Evolutionary conservation across 2,113 vertebrate genomes (phyloP), one percentile per base, ranked within the genome.

Genomic region (Rhinolophus sinicus): DNA sequence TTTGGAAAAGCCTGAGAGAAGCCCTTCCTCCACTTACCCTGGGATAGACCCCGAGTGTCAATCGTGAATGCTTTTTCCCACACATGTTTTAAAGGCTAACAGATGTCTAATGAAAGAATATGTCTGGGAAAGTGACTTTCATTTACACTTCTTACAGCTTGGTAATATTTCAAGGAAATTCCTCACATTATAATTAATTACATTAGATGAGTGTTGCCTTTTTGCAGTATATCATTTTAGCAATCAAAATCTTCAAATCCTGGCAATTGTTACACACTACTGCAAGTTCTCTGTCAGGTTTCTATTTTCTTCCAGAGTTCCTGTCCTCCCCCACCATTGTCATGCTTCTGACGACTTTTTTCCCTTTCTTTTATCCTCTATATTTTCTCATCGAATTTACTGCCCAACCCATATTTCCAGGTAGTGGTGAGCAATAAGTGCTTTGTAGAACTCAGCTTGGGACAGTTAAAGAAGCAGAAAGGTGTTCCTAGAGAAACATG

Each of bases 131-230:
- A 83, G 28, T 35, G 78, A n/a, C n/a, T 85, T 83, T 52, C 38
- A 72, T 88, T 88, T 81, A 40, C 28, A n/a, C 90, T 75, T 93
- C 56, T 38, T 69, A 54, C 16, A 81, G 16, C 10, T 89, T 65
- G 70, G 65, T 65, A 70, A 2, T 76, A 70, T 84, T 95, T 83
- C 60, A 87, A 70, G 64, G 81, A 86, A 50, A 81, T 92, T 90
- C 52, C 21, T 93, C 47, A 44, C 28, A 19, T 92, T 93, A 38
- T 73, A 70, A n/a, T 92, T 94, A 85, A 82, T 94, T n/a, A 35
- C n/a, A 60, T 78, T 24, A 93, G 21, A n/a, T 75, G 50, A 94
- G 6, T 40, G 44, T 60, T 91, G 9, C 54, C 6, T 30, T 73
- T 88, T 93, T 82, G 21, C 22, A 82, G 10, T 62, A 0, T 38